Evolutionary conservation across 2,797 vertebrate genomes (phyloP).

Genomic region (Periparus ater): DNA sequence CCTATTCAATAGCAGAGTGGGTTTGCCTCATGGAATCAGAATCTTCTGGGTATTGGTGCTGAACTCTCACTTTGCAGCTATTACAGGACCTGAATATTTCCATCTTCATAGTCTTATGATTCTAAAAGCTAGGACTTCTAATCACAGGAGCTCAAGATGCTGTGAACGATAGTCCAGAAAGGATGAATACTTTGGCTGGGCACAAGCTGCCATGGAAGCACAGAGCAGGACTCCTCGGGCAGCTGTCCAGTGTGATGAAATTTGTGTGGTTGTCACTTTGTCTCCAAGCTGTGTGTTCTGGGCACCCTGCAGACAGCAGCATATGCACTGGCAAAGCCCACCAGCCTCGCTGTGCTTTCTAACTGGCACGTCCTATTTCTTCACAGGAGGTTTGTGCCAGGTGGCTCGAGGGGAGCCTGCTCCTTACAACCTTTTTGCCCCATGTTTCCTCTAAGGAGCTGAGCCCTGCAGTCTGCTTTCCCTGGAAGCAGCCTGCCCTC

Average conservation of each 20-base stretch:
- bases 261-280: neutral
- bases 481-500: neutral
- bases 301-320: neutral
- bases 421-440: neutral
- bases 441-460: neutral
- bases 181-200: neutral
- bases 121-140: neutral
- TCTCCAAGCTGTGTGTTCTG: neutral
- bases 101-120: neutral
- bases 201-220: neutral
- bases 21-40: neutral
- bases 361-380: neutral
- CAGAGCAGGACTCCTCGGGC: neutral
- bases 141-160: neutral
- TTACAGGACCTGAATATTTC: neutral
- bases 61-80: neutral
- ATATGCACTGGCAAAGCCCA: neutral
- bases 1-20: neutral
- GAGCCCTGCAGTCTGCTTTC: neutral
- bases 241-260: neutral
- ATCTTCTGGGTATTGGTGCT: neutral
- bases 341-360: neutral
- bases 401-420: neutral
- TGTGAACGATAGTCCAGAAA: neutral
- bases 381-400: neutral